These are phyloP conservation scores for Hyaena hyaena DNA, from an alignment of 2,113 vertebrate species.

Conservation along the genomic window DNA sequence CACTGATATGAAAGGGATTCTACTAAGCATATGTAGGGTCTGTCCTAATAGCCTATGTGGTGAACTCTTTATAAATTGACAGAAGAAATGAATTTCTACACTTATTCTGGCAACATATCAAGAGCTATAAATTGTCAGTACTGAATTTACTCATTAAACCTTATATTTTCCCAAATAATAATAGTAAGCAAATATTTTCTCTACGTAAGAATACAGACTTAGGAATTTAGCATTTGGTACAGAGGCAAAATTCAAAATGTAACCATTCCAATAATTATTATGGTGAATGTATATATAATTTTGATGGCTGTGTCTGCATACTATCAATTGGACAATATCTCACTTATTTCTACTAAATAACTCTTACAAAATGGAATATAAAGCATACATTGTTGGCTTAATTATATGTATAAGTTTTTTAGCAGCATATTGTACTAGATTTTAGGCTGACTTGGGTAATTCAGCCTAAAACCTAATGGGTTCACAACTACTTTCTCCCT, in stretches of 20 bases:
- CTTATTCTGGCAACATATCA: background rate
- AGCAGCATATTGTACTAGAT: background rate
- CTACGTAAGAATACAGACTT: background rate
- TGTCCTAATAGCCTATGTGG: background rate
- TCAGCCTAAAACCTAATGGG: background rate
- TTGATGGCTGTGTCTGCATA: background rate
- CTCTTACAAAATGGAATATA: background rate
- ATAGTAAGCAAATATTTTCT: background rate
- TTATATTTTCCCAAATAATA: background rate
- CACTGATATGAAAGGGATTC: conserved; percentile 42
- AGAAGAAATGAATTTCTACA: conserved; percentile 29
- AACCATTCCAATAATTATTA: background rate
- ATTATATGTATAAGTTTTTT: background rate
- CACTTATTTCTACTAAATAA: background rate
- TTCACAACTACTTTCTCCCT: background rate
- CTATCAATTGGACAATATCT: background rate
- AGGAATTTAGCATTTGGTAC: background rate
- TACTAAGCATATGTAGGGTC: conserved; percentile 30
- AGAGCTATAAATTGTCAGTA: conserved; percentile 20
- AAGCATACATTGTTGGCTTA: background rate
- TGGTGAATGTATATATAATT: background rate
- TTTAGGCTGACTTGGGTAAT: background rate
- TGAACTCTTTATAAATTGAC: conserved; percentile 49
- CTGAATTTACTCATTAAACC: background rate
- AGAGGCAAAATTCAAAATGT: background rate